Evolutionary conservation across 2,113 vertebrate species (phyloP), one percentile per base, ranked within the genome.

Genomic region (Pedetes capensis): DNA sequence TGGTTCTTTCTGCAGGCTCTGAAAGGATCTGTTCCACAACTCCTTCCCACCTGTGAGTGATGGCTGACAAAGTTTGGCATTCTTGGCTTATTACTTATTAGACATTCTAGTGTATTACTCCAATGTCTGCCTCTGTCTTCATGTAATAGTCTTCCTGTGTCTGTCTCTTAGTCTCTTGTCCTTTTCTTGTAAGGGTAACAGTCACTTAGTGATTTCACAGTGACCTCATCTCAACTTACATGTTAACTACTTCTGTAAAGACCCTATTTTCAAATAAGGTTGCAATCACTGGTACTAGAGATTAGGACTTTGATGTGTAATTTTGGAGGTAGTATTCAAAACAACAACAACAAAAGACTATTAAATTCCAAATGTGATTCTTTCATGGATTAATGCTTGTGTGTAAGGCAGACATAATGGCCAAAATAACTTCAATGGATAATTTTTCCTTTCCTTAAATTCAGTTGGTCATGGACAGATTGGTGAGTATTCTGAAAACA

Each of bases 141-240:
- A 32, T 2, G 0, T 22, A 32, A 34, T 2, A 1, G 8, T 34
- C 29, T 34, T 18, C 55, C 8, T 23, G 6, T 2, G 6, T 37
- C 49, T 20, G 7, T 34, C 51, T n/a, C 16, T 25, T 8, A 22
- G 10, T n/a, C 25, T 42, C 13, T 12, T 87, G 13, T 87, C 22
- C 27, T n/a, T 14, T 76, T 53, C 27, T 57, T 51, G 1, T 16
- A 22, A 82, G 27, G 20, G 42, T 0, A 11, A 2, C 14, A 59
- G 44, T 32, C n/a, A 34, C 5, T 25, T 42, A 51, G 34, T 49
- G 34, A 39, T n/a, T 42, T 39, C 57, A 49, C 27, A 6, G 8
- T 5, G 18, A 51, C 37, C 34, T 64, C 3, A 6, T 53, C 14
- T 78, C 18, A 64, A n/a, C 16, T 82, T 25, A 22, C 27, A 44